Evolutionary conservation across 2,888 invertebrate genomes (phyloP).

Genomic region (Acanthopleura granulata): DNA sequence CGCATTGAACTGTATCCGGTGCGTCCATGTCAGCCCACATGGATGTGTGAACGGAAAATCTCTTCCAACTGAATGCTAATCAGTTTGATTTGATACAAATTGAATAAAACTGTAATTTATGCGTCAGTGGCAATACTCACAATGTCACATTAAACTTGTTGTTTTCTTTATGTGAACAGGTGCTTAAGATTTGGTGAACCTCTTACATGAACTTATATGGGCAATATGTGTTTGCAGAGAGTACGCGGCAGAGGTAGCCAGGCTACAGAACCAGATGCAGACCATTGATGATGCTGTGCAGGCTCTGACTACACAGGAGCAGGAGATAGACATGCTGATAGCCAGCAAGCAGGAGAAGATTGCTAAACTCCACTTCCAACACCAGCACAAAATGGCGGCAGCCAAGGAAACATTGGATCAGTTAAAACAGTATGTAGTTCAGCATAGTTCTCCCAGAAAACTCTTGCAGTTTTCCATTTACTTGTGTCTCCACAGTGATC

Average conservation of each 20-base stretch:
- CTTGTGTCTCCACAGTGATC: neutral
- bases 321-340: constrained; percentile 40
- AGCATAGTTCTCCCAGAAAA: neutral
- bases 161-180: no score
- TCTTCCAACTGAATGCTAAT: no score
- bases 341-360: constrained; percentile 45
- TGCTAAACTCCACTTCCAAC: constrained; percentile 45
- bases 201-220: neutral
- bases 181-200: neutral
- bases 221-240: constrained; percentile 34
- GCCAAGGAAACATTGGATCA: constrained; percentile 39
- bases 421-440: constrained; percentile 42
- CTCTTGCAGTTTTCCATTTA: neutral
- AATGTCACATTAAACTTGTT: no score
- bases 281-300: neutral
- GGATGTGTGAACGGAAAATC: no score
- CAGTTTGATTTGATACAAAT: no score
- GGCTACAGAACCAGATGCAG: constrained; percentile 22
- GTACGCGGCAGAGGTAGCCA: constrained; percentile 37
- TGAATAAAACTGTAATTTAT: no score
- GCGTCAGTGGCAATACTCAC: no score
- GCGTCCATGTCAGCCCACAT: no score
- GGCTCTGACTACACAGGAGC: constrained; percentile 36
- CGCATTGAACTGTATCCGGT: no score
- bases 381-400: constrained; percentile 44